Percentiles rank a stretch among this genome's conserved stretches.
These are phyloP conservation scores for Gastrophryne carolinensis DNA, from an alignment of 2,797 vertebrate genomes.

Conservation along the genomic window DNA sequence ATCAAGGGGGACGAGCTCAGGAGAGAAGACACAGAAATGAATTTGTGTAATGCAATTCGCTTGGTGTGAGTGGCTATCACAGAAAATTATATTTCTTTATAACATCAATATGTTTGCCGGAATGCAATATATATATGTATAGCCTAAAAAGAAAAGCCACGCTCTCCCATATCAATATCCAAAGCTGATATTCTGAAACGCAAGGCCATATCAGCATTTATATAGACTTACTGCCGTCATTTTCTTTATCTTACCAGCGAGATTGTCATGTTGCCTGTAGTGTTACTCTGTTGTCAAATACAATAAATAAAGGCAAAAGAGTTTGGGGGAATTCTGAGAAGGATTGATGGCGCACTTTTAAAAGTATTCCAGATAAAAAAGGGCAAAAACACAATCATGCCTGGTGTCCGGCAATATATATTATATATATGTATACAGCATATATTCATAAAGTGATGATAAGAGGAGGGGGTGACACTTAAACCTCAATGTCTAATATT, in stretches of 20 bases:
- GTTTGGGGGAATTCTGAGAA: background rate
- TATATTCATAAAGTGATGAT: background rate
- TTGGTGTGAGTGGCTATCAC: constrained; percentile 39
- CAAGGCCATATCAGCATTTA: constrained; percentile 37
- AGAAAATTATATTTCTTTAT: constrained; percentile 52
- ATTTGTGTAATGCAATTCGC: constrained; percentile 49
- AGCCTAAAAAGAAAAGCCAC: constrained; percentile 35
- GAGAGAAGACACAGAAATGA: constrained; percentile 45
- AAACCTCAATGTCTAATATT: background rate
- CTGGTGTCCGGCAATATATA: background rate
- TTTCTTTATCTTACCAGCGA: constrained; percentile 39
- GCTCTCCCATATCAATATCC: constrained; percentile 40
- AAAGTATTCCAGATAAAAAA: background rate
- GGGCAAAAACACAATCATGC: background rate
- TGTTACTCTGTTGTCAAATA: background rate
- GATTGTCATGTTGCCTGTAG: background rate
- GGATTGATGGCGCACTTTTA: background rate
- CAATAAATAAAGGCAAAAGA: constrained; percentile 6
- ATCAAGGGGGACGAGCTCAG: constrained; percentile 32
- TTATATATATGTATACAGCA: background rate
- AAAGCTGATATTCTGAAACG: constrained; percentile 17
- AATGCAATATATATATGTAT: constrained; percentile 53
- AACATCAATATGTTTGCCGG: constrained; percentile 51
- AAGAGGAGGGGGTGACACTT: constrained; percentile 7
- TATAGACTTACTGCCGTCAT: constrained; percentile 24